phyloP scores from a whole-genome alignment of 2,113 vertebrate genomes.

The Puma concolor region DNA sequence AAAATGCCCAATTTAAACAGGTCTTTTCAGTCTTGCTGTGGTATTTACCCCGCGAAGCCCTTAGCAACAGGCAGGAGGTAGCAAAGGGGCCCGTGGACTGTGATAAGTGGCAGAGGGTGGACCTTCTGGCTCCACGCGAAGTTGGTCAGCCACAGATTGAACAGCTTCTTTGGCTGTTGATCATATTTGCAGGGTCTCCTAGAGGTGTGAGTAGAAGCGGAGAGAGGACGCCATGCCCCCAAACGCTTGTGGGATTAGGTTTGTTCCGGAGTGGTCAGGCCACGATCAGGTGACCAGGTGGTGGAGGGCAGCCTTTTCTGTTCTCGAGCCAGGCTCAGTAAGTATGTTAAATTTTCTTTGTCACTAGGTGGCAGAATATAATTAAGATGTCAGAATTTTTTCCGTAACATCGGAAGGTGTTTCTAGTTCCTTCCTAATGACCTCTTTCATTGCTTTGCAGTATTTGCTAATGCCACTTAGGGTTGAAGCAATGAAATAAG shows the following conservation, averaged over 20 bases:
- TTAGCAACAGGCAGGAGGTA: not conserved
- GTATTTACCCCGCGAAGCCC: conserved; percentile 13
- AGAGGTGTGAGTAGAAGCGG: not conserved
- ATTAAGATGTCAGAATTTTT: conserved; percentile 68
- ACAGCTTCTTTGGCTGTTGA: conserved; percentile 18
- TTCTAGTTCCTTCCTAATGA: conserved; percentile 49
- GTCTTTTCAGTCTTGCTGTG: conserved; percentile 24
- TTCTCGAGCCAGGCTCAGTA: not conserved
- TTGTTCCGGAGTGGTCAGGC: not conserved
- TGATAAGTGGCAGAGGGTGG: not conserved
- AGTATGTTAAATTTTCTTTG: conserved; percentile 66
- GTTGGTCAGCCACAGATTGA: not conserved
- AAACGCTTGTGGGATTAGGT: not conserved
- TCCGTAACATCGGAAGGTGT: not conserved
- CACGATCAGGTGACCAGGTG: not conserved
- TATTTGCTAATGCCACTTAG: conserved; percentile 44
- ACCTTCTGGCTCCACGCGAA: not conserved
- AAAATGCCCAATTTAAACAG: not conserved
- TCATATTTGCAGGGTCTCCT: not conserved
- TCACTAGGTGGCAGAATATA: conserved; percentile 87
- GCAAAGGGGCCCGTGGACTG: not conserved
- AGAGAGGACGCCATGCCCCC: not conserved
- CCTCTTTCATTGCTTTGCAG: conserved; percentile 38
- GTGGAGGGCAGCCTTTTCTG: not conserved
- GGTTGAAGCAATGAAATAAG: conserved; percentile 44